Evolutionary conservation across 2,113 vertebrate genomes (phyloP).

Genomic region (Apus apus): DNA sequence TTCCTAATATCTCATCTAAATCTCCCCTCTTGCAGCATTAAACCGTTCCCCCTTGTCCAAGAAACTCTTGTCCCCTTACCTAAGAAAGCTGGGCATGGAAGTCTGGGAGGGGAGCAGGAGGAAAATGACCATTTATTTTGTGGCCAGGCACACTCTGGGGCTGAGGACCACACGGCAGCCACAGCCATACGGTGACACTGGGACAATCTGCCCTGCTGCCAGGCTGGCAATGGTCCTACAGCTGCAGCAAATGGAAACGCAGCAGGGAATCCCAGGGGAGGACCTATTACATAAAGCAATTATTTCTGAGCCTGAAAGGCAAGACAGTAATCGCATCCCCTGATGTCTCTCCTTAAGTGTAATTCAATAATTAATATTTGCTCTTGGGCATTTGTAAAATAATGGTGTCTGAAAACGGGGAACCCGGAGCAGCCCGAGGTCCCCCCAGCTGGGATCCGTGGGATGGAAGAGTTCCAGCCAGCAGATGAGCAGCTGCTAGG

Average conservation of each 20-base stretch:
- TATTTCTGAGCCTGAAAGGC: neutral
- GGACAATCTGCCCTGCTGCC: neutral
- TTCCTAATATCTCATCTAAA: too few relatives aligned
- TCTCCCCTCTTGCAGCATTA: too few relatives aligned
- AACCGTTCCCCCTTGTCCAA: too few relatives aligned
- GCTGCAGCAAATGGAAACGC: neutral
- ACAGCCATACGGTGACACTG: too few relatives aligned
- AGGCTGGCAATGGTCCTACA: neutral
- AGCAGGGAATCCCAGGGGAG: neutral
- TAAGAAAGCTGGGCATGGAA: too few relatives aligned
- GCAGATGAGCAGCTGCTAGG: neutral
- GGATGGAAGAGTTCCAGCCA: neutral
- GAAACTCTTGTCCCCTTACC: too few relatives aligned
- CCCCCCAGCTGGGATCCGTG: neutral
- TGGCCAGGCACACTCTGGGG: neutral
- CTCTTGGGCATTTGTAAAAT: neutral
- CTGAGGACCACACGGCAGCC: neutral
- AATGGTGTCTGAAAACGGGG: neutral
- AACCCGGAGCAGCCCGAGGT: neutral
- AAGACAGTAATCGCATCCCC: neutral
- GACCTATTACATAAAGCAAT: neutral
- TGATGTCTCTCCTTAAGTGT: neutral
- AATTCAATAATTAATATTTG: neutral
- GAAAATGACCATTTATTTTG: neutral
- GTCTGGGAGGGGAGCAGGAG: too few relatives aligned